These are phyloP conservation scores for Holacanthella duospinosa DNA, from an alignment of 2,888 invertebrate species.

Conservation along the genomic window DNA sequence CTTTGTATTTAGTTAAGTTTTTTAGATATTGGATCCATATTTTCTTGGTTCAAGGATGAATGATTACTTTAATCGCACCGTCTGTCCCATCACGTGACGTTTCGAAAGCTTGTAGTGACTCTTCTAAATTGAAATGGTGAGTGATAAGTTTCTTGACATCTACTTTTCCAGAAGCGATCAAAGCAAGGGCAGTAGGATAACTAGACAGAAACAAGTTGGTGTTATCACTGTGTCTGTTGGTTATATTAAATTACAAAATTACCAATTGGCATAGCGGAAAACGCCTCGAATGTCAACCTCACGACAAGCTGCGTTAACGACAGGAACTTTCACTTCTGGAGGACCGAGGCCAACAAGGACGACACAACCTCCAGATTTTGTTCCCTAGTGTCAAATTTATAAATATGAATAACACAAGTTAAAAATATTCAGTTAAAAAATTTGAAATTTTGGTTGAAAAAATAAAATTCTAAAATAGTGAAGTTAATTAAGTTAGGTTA, in stretches of 20 bases:
- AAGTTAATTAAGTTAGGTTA: too few species aligned
- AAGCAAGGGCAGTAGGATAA: constrained; percentile 64
- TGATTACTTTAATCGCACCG: constrained; percentile 77
- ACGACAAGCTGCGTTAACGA: constrained; percentile 65
- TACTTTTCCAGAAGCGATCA: constrained; percentile 65
- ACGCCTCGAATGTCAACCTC: constrained; percentile 89
- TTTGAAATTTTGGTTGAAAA: too few species aligned
- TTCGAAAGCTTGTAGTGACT: constrained; percentile 72
- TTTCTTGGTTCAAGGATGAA: constrained; percentile 48
- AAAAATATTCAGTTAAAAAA: constrained; percentile 6
- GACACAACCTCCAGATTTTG: constrained; percentile 71
- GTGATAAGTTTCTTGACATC: constrained; percentile 73
- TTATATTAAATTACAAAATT: constrained; percentile 24
- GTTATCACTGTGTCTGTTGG: background rate
- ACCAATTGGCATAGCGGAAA: constrained; percentile 88
- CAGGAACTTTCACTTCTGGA: constrained; percentile 64
- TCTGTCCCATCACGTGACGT: constrained; percentile 61
- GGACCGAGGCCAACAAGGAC: constrained; percentile 83
- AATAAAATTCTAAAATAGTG: too few species aligned
- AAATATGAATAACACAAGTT: background rate
- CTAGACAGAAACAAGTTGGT: constrained; percentile 44
- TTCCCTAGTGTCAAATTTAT: constrained; percentile 52
- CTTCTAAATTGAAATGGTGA: constrained; percentile 66
- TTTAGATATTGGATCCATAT: too few species aligned
- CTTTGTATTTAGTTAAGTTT: too few species aligned